These are phyloP conservation scores for Brachionus rubens DNA, from an alignment of 1,140 invertebrate genomes.

Conservation along the genomic window DNA sequence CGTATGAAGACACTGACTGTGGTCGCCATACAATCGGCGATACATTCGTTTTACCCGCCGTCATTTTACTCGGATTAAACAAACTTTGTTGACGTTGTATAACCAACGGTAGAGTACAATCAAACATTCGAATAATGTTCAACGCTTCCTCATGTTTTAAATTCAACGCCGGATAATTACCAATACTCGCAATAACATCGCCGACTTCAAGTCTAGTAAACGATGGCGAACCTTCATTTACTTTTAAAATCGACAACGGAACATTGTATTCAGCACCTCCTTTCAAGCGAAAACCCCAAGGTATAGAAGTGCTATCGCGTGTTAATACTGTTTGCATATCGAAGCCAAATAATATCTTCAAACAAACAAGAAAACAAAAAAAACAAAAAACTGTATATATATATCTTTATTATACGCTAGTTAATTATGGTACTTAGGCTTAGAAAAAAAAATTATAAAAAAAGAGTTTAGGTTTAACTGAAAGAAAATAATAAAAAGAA, in stretches of 20 bases:
- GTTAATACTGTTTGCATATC: constrained; percentile 27
- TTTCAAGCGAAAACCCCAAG: constrained; percentile 47
- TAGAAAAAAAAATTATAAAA: not conserved
- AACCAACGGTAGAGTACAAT: constrained; percentile 19
- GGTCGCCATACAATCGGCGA: constrained; percentile 25
- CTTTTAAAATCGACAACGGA: constrained; percentile 42
- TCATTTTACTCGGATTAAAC: not conserved
- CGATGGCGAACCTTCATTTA: constrained; percentile 19
- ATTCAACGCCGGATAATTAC: not conserved
- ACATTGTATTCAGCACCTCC: constrained; percentile 42
- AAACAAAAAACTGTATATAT: not conserved
- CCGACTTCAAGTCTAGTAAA: constrained; percentile 10
- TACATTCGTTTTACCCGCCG: not conserved
- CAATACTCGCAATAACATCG: constrained; percentile 37
- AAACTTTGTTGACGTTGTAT: constrained; percentile 22
- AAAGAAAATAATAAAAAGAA: no score
- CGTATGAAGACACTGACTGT: constrained; percentile 4
- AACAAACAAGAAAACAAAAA: no score
- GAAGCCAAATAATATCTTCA: not conserved
- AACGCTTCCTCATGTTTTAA: constrained; percentile 42
- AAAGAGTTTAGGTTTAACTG: no score
- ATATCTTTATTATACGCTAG: constrained; percentile 16
- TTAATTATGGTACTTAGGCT: constrained; percentile 26
- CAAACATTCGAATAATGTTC: constrained; percentile 45
- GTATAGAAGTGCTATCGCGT: not conserved